Evolutionary conservation across 2,797 vertebrate genomes (phyloP).

Genomic region (Odontamblyopus rebecca): DNA sequence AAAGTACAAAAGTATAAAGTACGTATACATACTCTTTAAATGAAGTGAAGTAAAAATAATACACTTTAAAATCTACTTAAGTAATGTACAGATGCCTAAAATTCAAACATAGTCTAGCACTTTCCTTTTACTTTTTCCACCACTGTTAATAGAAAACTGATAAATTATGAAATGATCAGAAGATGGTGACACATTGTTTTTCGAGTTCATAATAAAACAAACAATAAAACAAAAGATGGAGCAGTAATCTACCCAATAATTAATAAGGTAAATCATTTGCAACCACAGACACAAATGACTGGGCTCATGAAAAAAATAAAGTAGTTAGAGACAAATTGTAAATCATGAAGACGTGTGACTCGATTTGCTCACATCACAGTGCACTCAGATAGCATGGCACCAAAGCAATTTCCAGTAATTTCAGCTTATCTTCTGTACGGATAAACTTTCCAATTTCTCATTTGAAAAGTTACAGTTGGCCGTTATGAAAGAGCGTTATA

Average conservation of each 20-base stretch:
- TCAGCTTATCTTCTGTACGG: constrained; percentile 8
- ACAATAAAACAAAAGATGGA: neutral
- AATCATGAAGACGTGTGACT: neutral
- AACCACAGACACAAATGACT: neutral
- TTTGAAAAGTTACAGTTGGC: constrained; percentile 2
- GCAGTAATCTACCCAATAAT: too few relatives aligned
- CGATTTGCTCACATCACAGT: neutral
- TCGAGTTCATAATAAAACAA: neutral
- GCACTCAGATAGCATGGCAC: neutral
- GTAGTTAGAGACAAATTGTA: neutral
- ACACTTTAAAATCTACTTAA: too few relatives aligned
- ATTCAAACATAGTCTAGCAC: too few relatives aligned
- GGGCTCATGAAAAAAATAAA: neutral
- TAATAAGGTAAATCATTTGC: neutral
- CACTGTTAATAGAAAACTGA: too few relatives aligned
- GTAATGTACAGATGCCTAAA: too few relatives aligned
- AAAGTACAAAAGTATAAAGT: too few relatives aligned
- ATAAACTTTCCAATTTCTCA: constrained; percentile 1
- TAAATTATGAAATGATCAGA: too few relatives aligned
- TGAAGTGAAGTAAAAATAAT: too few relatives aligned
- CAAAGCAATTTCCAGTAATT: constrained; percentile 9
- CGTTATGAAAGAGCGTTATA: neutral
- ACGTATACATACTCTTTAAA: too few relatives aligned
- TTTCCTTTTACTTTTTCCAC: too few relatives aligned
- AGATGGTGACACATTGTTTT: too few relatives aligned